Evolutionary conservation across 2,888 invertebrate species (phyloP).

Genomic region (Plemyria rubiginata): DNA sequence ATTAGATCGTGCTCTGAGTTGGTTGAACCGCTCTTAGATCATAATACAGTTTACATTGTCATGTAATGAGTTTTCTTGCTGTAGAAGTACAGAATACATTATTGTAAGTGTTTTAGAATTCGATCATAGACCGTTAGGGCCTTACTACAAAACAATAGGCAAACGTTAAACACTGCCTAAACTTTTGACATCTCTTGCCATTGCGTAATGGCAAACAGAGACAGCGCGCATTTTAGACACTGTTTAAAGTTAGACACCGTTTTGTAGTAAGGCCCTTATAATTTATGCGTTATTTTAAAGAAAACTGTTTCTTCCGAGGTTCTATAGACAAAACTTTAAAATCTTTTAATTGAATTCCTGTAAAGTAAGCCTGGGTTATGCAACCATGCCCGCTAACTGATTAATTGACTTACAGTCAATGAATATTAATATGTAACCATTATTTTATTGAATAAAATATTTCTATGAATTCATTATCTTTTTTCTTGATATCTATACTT

Average conservation of each 20-base stretch:
- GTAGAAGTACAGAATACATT: conserved; percentile 49
- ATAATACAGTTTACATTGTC: not conserved
- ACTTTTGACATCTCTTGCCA: too few relatives aligned
- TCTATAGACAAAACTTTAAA: conserved; percentile 20
- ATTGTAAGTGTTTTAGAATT: conserved; percentile 44
- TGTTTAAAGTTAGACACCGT: too few relatives aligned
- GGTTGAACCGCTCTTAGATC: not conserved
- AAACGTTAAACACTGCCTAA: too few relatives aligned
- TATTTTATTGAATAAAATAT: conserved; percentile 67
- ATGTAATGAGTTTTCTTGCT: conserved; percentile 43
- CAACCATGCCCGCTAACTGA: conserved; percentile 43
- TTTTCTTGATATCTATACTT: conserved; percentile 37
- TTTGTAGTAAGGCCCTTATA: not conserved
- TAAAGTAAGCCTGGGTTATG: conserved; percentile 30
- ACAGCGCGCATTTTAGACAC: too few relatives aligned
- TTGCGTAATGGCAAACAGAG: too few relatives aligned
- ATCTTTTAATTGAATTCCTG: conserved; percentile 22
- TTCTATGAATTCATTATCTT: conserved; percentile 63
- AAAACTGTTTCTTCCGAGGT: conserved; percentile 13
- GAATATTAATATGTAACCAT: conserved; percentile 67
- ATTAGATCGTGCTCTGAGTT: too few relatives aligned
- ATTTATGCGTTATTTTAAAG: conserved; percentile 4
- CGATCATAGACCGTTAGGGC: conserved; percentile 1
- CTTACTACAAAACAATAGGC: too few relatives aligned
- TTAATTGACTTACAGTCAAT: conserved; percentile 53